phyloP scores from a whole-genome alignment of 2,113 vertebrate species.

The Ondatra zibethicus region DNA sequence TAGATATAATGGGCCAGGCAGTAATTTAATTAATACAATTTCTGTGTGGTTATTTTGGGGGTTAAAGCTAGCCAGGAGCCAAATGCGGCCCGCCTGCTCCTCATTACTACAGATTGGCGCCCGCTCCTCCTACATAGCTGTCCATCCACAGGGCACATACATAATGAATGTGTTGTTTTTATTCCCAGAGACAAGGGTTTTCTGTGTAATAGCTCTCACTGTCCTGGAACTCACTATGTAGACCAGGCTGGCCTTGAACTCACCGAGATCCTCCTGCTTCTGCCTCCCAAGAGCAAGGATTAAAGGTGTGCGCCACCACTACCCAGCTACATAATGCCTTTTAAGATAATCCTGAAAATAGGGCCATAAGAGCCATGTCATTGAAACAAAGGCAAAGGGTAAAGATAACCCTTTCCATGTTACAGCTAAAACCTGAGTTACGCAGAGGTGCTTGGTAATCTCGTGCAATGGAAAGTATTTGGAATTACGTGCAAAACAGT shows the following conservation, averaged over 20 bases:
- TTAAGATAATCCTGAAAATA: background rate
- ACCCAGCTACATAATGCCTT: background rate
- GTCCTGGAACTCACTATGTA: background rate
- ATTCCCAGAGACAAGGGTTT: background rate
- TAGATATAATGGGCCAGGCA: too few species aligned
- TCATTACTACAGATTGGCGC: too few species aligned
- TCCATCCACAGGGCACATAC: background rate
- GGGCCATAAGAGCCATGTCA: background rate
- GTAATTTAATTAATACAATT: too few species aligned
- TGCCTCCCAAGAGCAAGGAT: background rate
- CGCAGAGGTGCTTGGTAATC: background rate
- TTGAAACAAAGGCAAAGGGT: slow-evolving; percentile 28
- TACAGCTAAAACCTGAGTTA: background rate
- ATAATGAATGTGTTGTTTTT: background rate
- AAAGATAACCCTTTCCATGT: slow-evolving; percentile 12
- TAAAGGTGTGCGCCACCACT: background rate
- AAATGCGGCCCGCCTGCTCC: too few species aligned
- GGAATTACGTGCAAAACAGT: background rate
- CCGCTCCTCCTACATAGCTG: too few species aligned
- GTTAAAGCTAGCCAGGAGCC: too few species aligned
- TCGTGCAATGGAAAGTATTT: slow-evolving; percentile 2
- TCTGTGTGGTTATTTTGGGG: too few species aligned
- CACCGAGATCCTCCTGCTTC: background rate
- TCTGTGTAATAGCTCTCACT: background rate
- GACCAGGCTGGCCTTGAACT: background rate